Evolutionary conservation across 2,113 vertebrate species (phyloP).

Genomic region (Pteronura brasiliensis): DNA sequence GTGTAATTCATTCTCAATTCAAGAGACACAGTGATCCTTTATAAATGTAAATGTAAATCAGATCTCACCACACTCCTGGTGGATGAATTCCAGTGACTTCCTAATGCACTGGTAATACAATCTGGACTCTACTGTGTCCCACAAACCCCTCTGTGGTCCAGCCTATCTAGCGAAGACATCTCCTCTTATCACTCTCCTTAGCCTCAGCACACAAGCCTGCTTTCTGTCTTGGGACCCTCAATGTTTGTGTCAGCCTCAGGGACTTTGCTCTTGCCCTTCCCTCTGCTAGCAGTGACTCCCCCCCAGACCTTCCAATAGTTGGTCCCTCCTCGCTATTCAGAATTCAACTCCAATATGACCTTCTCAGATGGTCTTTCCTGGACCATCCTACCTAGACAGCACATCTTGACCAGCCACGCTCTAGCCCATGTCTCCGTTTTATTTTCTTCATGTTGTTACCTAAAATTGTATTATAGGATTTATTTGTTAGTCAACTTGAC

Average conservation of each 20-base stretch:
- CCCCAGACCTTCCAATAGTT: neutral
- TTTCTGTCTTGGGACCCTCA: neutral
- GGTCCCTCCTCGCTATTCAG: neutral
- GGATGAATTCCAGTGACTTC: neutral
- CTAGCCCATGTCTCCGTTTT: neutral
- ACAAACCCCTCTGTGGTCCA: neutral
- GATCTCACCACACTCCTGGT: neutral
- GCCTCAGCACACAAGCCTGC: neutral
- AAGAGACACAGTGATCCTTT: neutral
- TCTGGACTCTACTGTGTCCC: neutral
- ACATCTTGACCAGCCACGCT: neutral
- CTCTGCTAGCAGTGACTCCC: neutral
- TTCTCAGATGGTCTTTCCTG: neutral
- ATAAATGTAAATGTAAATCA: neutral
- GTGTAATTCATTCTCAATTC: neutral
- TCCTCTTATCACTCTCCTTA: neutral
- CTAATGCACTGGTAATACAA: neutral
- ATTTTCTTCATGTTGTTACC: neutral
- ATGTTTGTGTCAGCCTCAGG: neutral
- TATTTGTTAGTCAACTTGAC: neutral
- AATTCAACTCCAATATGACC: neutral
- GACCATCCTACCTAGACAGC: neutral
- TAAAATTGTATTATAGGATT: neutral
- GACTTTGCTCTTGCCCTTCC: neutral
- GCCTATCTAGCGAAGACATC: neutral